Evolutionary conservation across 1,140 invertebrate species (phyloP).

Genomic region (Drosophila sechellia): DNA sequence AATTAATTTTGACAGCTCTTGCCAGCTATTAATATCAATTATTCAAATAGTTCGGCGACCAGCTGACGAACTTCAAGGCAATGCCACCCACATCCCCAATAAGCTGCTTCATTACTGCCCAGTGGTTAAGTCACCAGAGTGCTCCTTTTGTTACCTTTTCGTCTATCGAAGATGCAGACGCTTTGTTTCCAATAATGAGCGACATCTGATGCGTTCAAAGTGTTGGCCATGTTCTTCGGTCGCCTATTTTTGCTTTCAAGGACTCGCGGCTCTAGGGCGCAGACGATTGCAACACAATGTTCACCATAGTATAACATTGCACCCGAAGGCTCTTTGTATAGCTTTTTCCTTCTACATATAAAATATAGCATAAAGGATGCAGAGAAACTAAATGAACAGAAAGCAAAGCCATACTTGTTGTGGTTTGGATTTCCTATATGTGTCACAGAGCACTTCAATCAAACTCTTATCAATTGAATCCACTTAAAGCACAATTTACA

Average conservation of each 20-base stretch:
- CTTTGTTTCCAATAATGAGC: not conserved
- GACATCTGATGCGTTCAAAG: not conserved
- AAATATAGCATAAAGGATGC: too few relatives aligned
- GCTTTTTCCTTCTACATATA: too few relatives aligned
- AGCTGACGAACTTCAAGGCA: constrained; percentile 29
- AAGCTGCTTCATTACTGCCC: constrained; percentile 37
- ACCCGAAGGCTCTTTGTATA: too few relatives aligned
- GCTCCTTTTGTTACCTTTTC: constrained; percentile 3
- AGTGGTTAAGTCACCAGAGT: constrained; percentile 31
- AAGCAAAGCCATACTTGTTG: too few relatives aligned
- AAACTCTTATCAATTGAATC: constrained; percentile 29
- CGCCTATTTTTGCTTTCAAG: not conserved
- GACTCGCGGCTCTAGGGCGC: too few relatives aligned
- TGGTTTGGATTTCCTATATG: too few relatives aligned
- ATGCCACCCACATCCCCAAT: constrained; percentile 8
- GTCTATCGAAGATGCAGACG: not conserved
- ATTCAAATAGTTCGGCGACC: constrained; percentile 54
- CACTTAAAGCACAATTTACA: constrained; percentile 43
- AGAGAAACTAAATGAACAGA: too few relatives aligned
- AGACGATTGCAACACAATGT: not conserved
- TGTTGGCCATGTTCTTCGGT: not conserved
- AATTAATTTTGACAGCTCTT: constrained; percentile 79
- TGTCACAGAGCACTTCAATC: too few relatives aligned
- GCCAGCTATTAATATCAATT: constrained; percentile 78
- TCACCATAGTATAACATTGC: too few relatives aligned